phyloP scores from a whole-genome alignment of 2,888 invertebrate genomes.

The Andricus curvator region DNA sequence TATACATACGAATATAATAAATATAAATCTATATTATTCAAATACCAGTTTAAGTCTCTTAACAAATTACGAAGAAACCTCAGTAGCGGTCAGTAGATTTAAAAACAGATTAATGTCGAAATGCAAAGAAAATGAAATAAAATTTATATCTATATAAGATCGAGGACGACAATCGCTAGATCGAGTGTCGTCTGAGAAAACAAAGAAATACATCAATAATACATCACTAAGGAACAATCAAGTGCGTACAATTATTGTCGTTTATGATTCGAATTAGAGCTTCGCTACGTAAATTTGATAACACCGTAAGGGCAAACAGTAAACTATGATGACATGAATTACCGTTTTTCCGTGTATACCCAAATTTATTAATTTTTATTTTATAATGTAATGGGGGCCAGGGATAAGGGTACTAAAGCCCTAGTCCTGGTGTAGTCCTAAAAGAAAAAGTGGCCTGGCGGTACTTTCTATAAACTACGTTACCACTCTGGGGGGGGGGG shows the following conservation, averaged over 20 bases:
- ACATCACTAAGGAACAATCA: slow-evolving; percentile 13
- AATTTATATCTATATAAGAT: not conserved
- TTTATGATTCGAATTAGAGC: slow-evolving; percentile 11
- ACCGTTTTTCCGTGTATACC: too few relatives aligned
- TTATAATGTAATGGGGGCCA: too few relatives aligned
- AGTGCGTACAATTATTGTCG: slow-evolving; percentile 1
- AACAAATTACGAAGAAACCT: slow-evolving; percentile 59
- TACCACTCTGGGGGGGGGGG: too few relatives aligned
- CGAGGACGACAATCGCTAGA: not conserved
- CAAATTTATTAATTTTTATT: too few relatives aligned
- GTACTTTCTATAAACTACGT: too few relatives aligned
- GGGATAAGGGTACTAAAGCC: too few relatives aligned
- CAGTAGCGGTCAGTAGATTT: slow-evolving; percentile 62
- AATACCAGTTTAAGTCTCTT: slow-evolving; percentile 43
- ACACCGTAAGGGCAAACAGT: too few relatives aligned
- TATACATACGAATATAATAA: slow-evolving; percentile 64
- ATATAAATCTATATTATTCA: slow-evolving; percentile 44
- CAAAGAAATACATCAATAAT: not conserved
- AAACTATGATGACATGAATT: too few relatives aligned
- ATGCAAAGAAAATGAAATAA: not conserved
- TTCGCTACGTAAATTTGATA: not conserved
- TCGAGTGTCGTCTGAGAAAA: slow-evolving; percentile 1
- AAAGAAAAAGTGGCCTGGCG: too few relatives aligned
- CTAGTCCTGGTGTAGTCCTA: too few relatives aligned
- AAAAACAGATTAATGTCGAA: slow-evolving; percentile 26